Conservation (phyloP, 2,797 vertebrate genomes). For the Danio kyathit region DNA sequence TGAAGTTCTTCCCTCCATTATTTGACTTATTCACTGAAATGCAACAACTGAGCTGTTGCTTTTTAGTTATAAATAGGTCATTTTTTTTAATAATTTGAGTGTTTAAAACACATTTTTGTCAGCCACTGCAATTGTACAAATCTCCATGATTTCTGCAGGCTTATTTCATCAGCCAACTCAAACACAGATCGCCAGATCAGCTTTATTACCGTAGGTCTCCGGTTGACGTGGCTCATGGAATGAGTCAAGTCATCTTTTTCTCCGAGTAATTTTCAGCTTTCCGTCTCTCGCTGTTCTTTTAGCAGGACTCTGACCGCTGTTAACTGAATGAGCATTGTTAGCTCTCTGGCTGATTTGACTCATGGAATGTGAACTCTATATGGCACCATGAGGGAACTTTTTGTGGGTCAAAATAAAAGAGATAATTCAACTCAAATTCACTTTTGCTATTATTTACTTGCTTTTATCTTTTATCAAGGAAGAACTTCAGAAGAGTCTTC, state of each 20-base stretch:
- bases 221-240: slow-evolving; percentile 46
- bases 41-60: not conserved
- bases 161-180: not conserved
- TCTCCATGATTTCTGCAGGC: not conserved
- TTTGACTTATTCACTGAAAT: not conserved
- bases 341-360: slow-evolving; percentile 41
- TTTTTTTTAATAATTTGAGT: slow-evolving; percentile 2
- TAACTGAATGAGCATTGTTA: slow-evolving; percentile 1
- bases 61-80: not conserved
- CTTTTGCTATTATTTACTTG: not conserved
- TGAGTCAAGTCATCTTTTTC: slow-evolving; percentile 20
- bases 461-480: not conserved
- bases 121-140: not conserved
- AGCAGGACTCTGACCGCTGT: not conserved
- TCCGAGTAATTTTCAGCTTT: not conserved
- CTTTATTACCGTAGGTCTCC: not conserved
- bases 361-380: slow-evolving; percentile 46
- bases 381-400: not conserved
- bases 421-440: not conserved
- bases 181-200: slow-evolving; percentile 9
- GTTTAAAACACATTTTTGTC: not conserved
- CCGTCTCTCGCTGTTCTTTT: not conserved
- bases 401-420: slow-evolving; percentile 1
- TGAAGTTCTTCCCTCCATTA: not conserved
- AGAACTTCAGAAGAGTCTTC: not conserved